phyloP scores from a whole-genome alignment of 2,797 vertebrate species.

The Pangasius macronema region DNA sequence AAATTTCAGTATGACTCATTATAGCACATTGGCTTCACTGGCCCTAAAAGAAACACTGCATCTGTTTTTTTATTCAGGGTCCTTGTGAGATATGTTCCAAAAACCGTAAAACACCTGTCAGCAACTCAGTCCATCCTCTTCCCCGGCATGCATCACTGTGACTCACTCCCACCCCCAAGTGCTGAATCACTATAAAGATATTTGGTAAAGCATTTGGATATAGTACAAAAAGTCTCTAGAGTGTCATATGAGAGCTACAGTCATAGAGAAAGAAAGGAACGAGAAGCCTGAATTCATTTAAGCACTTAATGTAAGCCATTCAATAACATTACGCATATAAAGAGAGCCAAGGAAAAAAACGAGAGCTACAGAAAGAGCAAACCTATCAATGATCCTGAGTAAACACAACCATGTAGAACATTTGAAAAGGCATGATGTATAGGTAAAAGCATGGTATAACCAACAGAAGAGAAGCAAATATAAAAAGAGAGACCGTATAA shows the following conservation, averaged over 20 bases:
- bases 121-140: background rate
- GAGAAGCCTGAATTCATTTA: constrained; percentile 23
- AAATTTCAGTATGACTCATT: constrained; percentile 22
- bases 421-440: background rate
- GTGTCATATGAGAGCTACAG: constrained; percentile 5
- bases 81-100: background rate
- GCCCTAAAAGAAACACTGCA: constrained; percentile 4
- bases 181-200: constrained; percentile 33
- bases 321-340: background rate
- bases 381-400: background rate
- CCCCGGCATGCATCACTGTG: constrained; percentile 22
- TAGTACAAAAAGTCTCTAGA: background rate
- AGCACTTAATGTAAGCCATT: constrained; percentile 19
- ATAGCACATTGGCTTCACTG: background rate
- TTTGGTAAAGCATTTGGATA: background rate
- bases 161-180: constrained; percentile 12
- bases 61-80: background rate
- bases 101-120: constrained; percentile 37
- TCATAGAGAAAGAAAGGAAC: background rate
- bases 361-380: background rate
- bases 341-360: background rate
- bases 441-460: background rate
- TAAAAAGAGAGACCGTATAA: background rate
- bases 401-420: background rate
- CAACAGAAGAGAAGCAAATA: background rate